These are phyloP conservation scores for Xiphophorus hellerii DNA, from an alignment of 2,113 vertebrate genomes.

Conservation along the genomic window DNA sequence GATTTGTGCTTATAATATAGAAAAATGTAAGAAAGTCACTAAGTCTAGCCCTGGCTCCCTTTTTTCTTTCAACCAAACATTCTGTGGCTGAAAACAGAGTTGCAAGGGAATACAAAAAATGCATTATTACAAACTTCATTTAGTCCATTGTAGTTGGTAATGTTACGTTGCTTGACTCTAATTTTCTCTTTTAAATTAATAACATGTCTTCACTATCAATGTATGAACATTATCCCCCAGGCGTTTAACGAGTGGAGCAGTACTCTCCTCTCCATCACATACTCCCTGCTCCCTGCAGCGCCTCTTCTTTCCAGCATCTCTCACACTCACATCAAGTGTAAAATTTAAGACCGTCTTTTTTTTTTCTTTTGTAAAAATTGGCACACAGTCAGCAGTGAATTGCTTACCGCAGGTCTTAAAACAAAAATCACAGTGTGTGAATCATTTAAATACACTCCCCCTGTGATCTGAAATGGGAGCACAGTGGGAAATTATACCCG, in stretches of 20 bases:
- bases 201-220: not conserved
- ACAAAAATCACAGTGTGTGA: not conserved
- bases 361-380: not conserved
- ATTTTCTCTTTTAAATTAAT: not conserved
- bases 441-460: constrained; percentile 1
- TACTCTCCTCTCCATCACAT: not conserved
- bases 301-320: not conserved
- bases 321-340: not conserved
- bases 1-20: too few relatives aligned
- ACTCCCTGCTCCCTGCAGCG: not conserved
- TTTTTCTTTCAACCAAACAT: not conserved
- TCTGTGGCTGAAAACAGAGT: not conserved
- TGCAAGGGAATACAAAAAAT: not conserved
- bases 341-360: not conserved
- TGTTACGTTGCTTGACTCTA: not conserved
- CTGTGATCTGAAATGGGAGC: not conserved
- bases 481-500: not conserved
- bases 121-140: not conserved
- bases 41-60: not conserved
- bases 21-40: too few relatives aligned
- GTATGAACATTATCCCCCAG: not conserved
- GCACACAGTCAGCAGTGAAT: not conserved
- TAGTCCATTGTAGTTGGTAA: not conserved
- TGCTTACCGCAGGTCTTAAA: constrained; percentile 5
- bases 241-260: not conserved